These are phyloP conservation scores for Anguilla obscura DNA, from an alignment of 2,797 vertebrate species.

Conservation along the genomic window DNA sequence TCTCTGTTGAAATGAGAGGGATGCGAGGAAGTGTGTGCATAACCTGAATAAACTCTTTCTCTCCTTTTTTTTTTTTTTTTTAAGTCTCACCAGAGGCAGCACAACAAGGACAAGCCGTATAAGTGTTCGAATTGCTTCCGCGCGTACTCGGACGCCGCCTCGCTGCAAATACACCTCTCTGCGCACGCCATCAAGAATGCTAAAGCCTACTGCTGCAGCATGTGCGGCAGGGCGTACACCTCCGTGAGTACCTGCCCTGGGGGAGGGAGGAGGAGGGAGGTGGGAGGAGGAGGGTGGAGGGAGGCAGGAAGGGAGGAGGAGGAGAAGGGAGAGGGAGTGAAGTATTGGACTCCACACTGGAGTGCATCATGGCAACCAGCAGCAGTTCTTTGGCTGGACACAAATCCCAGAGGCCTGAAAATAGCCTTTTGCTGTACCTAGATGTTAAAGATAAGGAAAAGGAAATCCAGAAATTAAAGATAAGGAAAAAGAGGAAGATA, in stretches of 20 bases:
- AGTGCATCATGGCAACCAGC: background rate
- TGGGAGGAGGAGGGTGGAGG: no score
- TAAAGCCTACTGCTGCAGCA: constrained; percentile 99
- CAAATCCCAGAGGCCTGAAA: background rate
- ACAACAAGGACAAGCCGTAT: constrained; percentile 99
- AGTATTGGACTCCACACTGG: background rate
- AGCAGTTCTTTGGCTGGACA: background rate
- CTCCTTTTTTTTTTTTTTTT: background rate
- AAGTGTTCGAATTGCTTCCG: constrained; percentile 99
- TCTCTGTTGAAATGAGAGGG: background rate
- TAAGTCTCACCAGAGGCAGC: constrained; percentile 98
- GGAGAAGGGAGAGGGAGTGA: no score
- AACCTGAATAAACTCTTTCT: background rate
- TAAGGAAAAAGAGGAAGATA: background rate
- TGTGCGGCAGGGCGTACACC: constrained; percentile 97
- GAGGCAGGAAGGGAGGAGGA: no score
- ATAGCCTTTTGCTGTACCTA: background rate
- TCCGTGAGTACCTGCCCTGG: constrained; percentile 78
- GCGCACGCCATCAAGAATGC: constrained; percentile 98
- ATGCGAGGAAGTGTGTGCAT: background rate
- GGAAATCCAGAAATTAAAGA: background rate
- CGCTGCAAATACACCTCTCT: constrained; percentile 97
- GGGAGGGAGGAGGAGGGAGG: no score
- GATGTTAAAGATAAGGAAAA: background rate
- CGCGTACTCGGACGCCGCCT: constrained; percentile 96